Base-by-base conservation (phyloP, 1,140 invertebrate genomes). In the Spodoptera litura region DNA sequence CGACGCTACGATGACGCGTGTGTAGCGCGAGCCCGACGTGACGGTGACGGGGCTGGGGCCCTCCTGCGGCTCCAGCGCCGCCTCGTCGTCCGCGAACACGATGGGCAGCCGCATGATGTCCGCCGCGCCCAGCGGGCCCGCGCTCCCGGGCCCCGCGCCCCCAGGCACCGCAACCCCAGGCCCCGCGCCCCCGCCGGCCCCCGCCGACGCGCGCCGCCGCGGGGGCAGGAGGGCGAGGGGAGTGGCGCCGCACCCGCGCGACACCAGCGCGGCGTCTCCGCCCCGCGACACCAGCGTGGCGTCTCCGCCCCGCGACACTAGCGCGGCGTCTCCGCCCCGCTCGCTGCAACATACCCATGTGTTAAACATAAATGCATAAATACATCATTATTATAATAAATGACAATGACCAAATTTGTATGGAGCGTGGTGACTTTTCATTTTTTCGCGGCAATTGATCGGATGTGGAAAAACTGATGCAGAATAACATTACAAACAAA, bases 21-120 rank as follows among this genome's bases (percentile, higher is more conserved):
- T 78, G 78, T 72, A 72, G 27, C 27, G 27, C 13, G 25, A 35
- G 73, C 62, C 77, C 25, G 53, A 96, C 92, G 98, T 97, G 76
- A 82, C 72, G 51, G 75, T 68, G 8, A 78, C 62, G 5, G 74
- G 38, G 74, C n/a, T 27, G 74, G 72, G 64, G 59, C 68, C 75
- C 20, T 20, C 20, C 15, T 2, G 49, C 15, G 12, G 38, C 62
- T 78, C 72, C 35, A 35, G 53, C 56, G 75, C 52, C 11, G 75
- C 51, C 70, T 55, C 80, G 81, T 82, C 80, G 80, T 81, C 82
- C 74, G 83, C 83, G 81, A 83, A 83, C 82, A 85, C 86, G 80
- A 91, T 89, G 75, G 90, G 90, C 84, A 91, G 83, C 78, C 87
- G 87, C 88, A 91, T 83, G 86, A 91, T 91, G 84, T 91, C 90